These are phyloP conservation scores for Numenius arquata DNA, from an alignment of 2,113 vertebrate species.

Conservation along the genomic window DNA sequence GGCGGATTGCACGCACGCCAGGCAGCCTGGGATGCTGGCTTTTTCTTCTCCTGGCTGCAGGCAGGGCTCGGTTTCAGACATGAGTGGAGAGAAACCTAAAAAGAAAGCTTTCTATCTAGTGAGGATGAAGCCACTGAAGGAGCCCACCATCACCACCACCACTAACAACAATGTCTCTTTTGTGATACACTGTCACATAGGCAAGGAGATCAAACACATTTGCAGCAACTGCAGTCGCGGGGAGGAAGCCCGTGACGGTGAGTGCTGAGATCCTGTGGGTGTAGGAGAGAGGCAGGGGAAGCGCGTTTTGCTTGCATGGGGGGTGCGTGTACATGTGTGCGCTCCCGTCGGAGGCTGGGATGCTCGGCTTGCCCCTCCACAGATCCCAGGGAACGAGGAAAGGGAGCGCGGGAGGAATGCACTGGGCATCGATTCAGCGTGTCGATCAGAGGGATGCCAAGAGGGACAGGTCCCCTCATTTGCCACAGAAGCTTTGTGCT, in stretches of 20 bases:
- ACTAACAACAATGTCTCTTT: slow-evolving; percentile 88
- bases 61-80: slow-evolving; percentile 72
- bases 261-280: slow-evolving; percentile 71
- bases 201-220: slow-evolving; percentile 98
- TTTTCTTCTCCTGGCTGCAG: slow-evolving; percentile 76
- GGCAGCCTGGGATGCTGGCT: slow-evolving; percentile 72
- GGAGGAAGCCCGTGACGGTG: slow-evolving; percentile 91
- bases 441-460: slow-evolving; percentile 6
- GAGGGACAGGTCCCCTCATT: slow-evolving; percentile 30
- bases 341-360: background rate
- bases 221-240: slow-evolving; percentile 99
- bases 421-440: slow-evolving; percentile 13
- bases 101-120: slow-evolving; percentile 91
- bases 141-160: slow-evolving; percentile 72
- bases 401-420: background rate
- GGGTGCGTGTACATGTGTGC: background rate
- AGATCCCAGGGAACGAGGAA: background rate
- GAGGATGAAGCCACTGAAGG: slow-evolving; percentile 91
- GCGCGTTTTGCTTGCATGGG: background rate
- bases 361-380: slow-evolving; percentile 8
- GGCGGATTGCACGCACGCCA: slow-evolving; percentile 79
- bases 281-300: slow-evolving; percentile 34
- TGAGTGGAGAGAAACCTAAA: slow-evolving; percentile 79
- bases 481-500: slow-evolving; percentile 6
- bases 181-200: slow-evolving; percentile 94